Evolutionary conservation across 2,888 invertebrate species (phyloP), one percentile per base, ranked within the genome.

Genomic region (Cylindroiulus punctatus): DNA sequence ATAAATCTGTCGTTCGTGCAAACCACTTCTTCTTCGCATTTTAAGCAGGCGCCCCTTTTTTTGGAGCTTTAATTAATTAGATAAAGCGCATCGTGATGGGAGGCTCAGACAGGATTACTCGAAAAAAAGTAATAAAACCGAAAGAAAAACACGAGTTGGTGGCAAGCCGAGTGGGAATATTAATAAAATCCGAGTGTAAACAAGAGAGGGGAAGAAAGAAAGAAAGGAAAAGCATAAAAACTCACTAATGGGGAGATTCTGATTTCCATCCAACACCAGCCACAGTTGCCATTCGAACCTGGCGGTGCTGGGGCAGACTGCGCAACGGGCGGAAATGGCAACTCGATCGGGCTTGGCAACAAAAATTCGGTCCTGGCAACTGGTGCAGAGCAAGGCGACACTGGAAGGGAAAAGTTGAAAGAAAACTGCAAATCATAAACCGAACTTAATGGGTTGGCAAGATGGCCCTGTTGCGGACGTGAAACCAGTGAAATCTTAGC

Each of bases 261-360:
- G 86, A 57, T 65, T 87, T 84, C 86, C 87, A 82, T 88, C 88
- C 86, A 87, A 87, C 81, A 88, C 87, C 26, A 86, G 81, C 88
- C 88, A 88, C 12, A 88, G 40, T 86, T 87, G 86, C 88, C 88
- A 88, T n/a, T 86, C 44, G 44, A 85, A 88, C 26, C 86, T 52
- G n/a, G 86, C n/a, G 81, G 17, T 30, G 22, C 81, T 22, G 26
- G 19, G 36, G 83, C 88, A 88, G 42, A 85, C 86, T 82, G 52
- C 57, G 84, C 88, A 88, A 12, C 19, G 42, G 40, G 86, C 84
- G 84, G 84, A 86, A 17, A 88, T 32, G 36, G 44, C 32, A 81
- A 88, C 42, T 83, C 47, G 84, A 4, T 84, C 7, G 42, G 87
- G 85, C 52, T 87, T 87, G n/a, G 86, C 84, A 12, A 87, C 84